phyloP scores from a whole-genome alignment of 2,888 invertebrate genomes.

The Mayetiola destructor region DNA sequence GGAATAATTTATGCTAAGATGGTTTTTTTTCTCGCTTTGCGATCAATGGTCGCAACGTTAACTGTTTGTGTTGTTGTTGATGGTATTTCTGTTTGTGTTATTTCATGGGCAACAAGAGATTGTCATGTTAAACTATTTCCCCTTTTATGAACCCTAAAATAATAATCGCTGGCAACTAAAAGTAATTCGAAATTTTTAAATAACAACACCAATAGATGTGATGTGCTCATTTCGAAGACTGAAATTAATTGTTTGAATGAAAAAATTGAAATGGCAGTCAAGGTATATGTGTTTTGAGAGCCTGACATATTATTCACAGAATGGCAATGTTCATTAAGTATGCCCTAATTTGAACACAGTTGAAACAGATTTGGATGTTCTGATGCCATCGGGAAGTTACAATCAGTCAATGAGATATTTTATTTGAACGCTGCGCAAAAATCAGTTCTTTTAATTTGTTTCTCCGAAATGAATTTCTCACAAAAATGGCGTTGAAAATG shows the following conservation, averaged over 20 bases:
- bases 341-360: too few species aligned
- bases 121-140: background rate
- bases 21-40: background rate
- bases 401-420: too few species aligned
- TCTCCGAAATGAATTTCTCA: too few species aligned
- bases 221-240: background rate
- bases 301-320: too few species aligned
- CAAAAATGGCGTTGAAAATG: too few species aligned
- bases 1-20: background rate
- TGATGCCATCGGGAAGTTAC: too few species aligned
- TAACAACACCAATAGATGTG: background rate
- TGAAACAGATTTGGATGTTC: too few species aligned
- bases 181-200: background rate
- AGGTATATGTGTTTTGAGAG: too few species aligned
- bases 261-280: background rate
- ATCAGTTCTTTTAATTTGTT: too few species aligned
- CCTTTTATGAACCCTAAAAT: background rate
- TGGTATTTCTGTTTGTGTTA: background rate
- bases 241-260: constrained; percentile 5
- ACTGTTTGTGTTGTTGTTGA: constrained; percentile 1
- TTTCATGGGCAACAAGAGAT: background rate
- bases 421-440: too few species aligned
- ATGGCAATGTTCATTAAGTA: too few species aligned
- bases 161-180: background rate
- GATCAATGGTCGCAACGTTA: background rate